Percentiles rank a stretch among this genome's conserved stretches.
Conservation (phyloP, 2,888 invertebrate genomes). For the Drosophila mimica region DNA sequence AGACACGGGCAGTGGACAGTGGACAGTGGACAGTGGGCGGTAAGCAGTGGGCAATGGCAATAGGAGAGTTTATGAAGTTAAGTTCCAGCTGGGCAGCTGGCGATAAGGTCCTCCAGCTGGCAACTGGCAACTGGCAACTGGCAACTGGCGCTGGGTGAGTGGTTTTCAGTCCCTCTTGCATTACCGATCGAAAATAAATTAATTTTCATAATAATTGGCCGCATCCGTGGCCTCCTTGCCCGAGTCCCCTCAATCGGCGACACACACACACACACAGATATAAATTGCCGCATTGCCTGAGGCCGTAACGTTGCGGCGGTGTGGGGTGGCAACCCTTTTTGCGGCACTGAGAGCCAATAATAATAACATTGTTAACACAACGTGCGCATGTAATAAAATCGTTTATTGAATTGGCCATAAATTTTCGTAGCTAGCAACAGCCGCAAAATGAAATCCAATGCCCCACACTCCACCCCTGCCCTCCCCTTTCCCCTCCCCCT, state of each 20-base stretch:
- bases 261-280: not conserved
- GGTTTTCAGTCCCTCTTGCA: conserved; percentile 39
- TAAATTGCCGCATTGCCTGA: conserved; percentile 65
- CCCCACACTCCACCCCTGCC: not conserved
- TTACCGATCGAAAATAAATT: conserved; percentile 76
- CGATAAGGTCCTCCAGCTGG: conserved; percentile 52
- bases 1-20: not conserved
- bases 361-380: conserved; percentile 82
- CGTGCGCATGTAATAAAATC: conserved; percentile 82
- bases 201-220: conserved; percentile 75
- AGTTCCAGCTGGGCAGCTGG: conserved; percentile 54
- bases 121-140: conserved; percentile 16
- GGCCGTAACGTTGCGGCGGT: conserved; percentile 14
- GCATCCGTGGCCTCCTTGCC: conserved; percentile 8
- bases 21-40: not conserved
- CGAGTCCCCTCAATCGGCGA: not conserved
- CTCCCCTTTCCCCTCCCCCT: not conserved
- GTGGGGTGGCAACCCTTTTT: conserved; percentile 43
- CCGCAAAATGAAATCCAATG: conserved; percentile 50
- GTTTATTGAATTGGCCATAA: conserved; percentile 83
- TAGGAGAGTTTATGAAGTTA: not conserved
- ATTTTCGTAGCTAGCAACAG: conserved; percentile 74
- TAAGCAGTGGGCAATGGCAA: not conserved
- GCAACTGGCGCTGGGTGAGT: conserved; percentile 6
- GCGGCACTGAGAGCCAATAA: conserved; percentile 67